Percentiles rank a stretch among this genome's conserved stretches.
Conservation (phyloP, 1,140 invertebrate genomes). For the Myzus persicae region DNA sequence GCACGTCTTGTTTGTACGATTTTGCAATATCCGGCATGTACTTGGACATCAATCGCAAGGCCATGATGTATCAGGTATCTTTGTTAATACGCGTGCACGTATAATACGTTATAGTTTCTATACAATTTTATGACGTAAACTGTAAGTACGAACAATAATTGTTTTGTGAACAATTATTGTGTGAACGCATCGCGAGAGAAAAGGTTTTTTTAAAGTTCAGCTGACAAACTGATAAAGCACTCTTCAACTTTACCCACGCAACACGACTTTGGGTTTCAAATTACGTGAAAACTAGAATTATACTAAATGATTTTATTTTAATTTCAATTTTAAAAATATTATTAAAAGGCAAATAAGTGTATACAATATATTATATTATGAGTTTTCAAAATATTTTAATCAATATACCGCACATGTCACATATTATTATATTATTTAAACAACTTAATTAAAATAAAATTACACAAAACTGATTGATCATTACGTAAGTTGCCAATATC, state of each 20-base stretch:
- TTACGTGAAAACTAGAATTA: not conserved
- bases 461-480: not conserved
- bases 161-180: no score
- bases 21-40: constrained; percentile 51
- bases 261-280: not conserved
- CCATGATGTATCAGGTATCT: not conserved
- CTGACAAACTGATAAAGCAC: not conserved
- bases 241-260: not conserved
- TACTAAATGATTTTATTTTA: not conserved
- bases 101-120: not conserved
- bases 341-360: no score
- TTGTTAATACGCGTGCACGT: not conserved
- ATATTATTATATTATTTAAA: not conserved
- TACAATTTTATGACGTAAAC: not conserved
- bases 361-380: no score
- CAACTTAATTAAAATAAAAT: not conserved
- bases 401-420: not conserved
- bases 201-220: not conserved
- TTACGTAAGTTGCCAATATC: not conserved
- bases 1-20: constrained; percentile 39
- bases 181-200: not conserved
- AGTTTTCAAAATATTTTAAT: not conserved
- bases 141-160: not conserved
- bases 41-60: constrained; percentile 23
- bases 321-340: not conserved